Conservation (phyloP, 2,797 vertebrate species). For the Megaceryle alcyon region DNA sequence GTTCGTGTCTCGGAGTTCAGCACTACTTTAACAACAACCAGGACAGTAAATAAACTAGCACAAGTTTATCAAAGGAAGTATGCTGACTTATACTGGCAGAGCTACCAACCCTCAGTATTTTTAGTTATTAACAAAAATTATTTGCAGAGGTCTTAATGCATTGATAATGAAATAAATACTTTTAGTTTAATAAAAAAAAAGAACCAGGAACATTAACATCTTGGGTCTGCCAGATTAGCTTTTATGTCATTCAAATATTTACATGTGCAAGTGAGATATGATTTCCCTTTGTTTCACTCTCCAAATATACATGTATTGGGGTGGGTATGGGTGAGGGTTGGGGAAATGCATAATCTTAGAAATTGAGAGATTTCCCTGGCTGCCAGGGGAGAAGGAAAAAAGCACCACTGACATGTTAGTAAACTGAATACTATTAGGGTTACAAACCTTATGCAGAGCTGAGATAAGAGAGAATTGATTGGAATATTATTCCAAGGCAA, state of each 20-base stretch:
- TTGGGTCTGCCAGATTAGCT: slow-evolving; percentile 25
- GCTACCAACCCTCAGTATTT: neutral
- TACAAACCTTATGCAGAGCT: slow-evolving; percentile 53
- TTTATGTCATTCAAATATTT: slow-evolving; percentile 62
- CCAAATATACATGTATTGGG: neutral
- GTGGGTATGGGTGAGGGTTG: neutral
- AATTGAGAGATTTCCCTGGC: slow-evolving; percentile 27
- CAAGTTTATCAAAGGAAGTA: neutral
- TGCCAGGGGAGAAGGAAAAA: slow-evolving; percentile 23
- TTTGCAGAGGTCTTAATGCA: slow-evolving; percentile 27
- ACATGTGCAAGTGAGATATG: slow-evolving; percentile 28
- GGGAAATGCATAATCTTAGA: neutral
- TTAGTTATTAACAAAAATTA: slow-evolving; percentile 38
- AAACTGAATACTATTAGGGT: slow-evolving; percentile 45
- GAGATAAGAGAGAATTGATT: slow-evolving; percentile 75
- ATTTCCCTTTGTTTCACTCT: too few relatives aligned
- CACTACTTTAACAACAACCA: too few relatives aligned
- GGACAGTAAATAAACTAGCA: too few relatives aligned
- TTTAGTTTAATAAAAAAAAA: neutral
- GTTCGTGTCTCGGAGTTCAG: slow-evolving; percentile 20
- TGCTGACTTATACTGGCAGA: neutral
- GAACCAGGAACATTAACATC: neutral
- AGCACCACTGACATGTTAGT: slow-evolving; percentile 25
- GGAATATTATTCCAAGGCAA: slow-evolving; percentile 64
- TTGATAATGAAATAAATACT: slow-evolving; percentile 31